phyloP scores from a whole-genome alignment of 2,113 vertebrate genomes.

The Hippoglossus stenolepis region DNA sequence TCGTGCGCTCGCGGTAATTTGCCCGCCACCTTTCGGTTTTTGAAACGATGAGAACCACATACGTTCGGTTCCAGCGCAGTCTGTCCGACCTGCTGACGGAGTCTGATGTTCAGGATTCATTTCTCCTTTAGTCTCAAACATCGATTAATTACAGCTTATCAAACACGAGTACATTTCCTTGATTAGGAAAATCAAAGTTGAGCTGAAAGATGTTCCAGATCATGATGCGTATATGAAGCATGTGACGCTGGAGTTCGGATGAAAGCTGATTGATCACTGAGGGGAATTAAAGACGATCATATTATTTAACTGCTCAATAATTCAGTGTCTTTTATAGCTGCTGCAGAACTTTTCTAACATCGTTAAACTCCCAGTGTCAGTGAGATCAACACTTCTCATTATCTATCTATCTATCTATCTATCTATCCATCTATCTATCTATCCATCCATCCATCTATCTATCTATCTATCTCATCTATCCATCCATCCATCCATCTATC shows the following conservation, averaged over 20 bases:
- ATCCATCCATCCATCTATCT: too few species aligned
- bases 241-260: neutral
- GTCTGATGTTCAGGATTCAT: slow-evolving; percentile 44
- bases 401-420: too few species aligned
- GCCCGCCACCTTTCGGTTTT: slow-evolving; percentile 37
- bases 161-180: slow-evolving; percentile 39
- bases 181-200: slow-evolving; percentile 26
- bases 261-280: slow-evolving; percentile 17
- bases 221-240: neutral
- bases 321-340: too few species aligned
- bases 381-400: too few species aligned
- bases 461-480: too few species aligned
- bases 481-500: too few species aligned
- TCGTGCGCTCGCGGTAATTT: slow-evolving; percentile 46
- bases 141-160: slow-evolving; percentile 56
- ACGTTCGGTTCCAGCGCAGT: slow-evolving; percentile 14
- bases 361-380: too few species aligned
- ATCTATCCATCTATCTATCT: too few species aligned
- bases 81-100: slow-evolving; percentile 28
- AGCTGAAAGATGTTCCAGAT: neutral
- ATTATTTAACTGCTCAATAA: neutral
- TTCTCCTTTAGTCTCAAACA: slow-evolving; percentile 21
- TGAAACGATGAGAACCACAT: slow-evolving; percentile 24
- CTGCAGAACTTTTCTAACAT: too few species aligned
- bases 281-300: slow-evolving; percentile 9